Evolutionary conservation across 2,888 invertebrate genomes (phyloP).

Genomic region (Ametastegia equiseti): DNA sequence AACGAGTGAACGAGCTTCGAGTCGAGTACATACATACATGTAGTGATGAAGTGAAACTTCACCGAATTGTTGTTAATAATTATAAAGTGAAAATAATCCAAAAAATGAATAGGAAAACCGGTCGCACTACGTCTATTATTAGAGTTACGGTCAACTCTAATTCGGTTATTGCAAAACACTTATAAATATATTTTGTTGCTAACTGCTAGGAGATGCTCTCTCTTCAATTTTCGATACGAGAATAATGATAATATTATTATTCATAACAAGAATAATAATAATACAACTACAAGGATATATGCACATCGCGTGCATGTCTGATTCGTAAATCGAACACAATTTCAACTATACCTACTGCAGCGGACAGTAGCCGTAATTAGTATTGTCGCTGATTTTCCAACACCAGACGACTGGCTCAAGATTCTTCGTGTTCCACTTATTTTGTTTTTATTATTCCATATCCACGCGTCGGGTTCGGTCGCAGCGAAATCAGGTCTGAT

Average conservation of each 20-base stretch:
- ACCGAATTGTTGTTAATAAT: not conserved
- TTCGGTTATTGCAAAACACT: not conserved
- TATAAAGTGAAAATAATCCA: not conserved
- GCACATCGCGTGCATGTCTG: not conserved
- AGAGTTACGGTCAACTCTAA: not conserved
- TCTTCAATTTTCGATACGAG: not conserved
- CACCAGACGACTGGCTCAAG: not conserved
- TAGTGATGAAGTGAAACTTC: conserved; percentile 6
- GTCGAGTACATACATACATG: no score
- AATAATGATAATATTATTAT: not conserved
- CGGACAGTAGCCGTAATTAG: not conserved
- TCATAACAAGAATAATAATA: not conserved
- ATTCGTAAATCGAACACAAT: not conserved
- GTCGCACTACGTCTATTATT: conserved; percentile 7
- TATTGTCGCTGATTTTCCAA: not conserved
- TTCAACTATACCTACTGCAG: not conserved
- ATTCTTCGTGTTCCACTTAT: not conserved
- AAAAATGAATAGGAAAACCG: not conserved
- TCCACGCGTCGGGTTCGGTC: not conserved
- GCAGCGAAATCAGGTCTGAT: not conserved
- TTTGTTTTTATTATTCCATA: not conserved
- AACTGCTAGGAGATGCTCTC: not conserved
- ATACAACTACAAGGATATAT: not conserved
- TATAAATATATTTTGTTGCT: conserved; percentile 32
- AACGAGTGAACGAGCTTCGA: no score